Evolutionary conservation across 30 jellyfish, hydroid and myxozoan genomes (phyloP).

Genomic region (Sanderia malayensis): DNA sequence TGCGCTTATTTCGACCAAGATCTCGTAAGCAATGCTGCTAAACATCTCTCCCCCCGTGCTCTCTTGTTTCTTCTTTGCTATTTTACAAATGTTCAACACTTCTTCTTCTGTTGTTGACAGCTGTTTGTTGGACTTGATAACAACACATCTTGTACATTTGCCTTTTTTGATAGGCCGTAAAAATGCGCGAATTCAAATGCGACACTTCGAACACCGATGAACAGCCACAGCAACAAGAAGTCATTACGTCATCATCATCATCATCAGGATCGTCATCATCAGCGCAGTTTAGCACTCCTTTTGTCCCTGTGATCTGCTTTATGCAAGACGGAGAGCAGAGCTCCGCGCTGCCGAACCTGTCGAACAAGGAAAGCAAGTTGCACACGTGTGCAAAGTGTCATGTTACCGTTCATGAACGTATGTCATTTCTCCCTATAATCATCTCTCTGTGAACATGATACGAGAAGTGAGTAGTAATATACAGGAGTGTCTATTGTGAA

Average conservation of each 20-base stretch:
- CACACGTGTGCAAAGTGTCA: slow-evolving; percentile 52
- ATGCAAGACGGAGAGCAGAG: slow-evolving; percentile 26
- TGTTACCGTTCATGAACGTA: slow-evolving; percentile 68
- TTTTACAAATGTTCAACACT: too few relatives aligned
- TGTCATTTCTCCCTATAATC: too few relatives aligned
- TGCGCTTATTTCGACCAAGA: slow-evolving; percentile 73
- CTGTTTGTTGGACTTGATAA: too few relatives aligned
- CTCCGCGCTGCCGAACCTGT: slow-evolving; percentile 14
- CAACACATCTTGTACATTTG: too few relatives aligned
- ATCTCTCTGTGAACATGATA: too few relatives aligned
- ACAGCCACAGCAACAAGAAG: too few relatives aligned
- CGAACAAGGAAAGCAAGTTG: slow-evolving; percentile 45
- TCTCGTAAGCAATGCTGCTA: slow-evolving; percentile 58
- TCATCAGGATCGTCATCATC: slow-evolving; percentile 5
- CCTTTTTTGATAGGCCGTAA: background rate
- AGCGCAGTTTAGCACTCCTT: background rate
- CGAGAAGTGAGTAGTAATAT: background rate
- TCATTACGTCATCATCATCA: too few relatives aligned
- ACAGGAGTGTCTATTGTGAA: background rate
- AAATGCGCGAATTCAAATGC: background rate
- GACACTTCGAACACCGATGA: background rate
- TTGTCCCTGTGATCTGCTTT: slow-evolving; percentile 64
- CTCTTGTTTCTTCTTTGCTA: too few relatives aligned
- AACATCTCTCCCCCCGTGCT: too few relatives aligned
- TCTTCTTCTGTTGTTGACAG: too few relatives aligned